Base-by-base conservation (phyloP, 1,140 invertebrate species). In the Neodiprion pinetum region DNA sequence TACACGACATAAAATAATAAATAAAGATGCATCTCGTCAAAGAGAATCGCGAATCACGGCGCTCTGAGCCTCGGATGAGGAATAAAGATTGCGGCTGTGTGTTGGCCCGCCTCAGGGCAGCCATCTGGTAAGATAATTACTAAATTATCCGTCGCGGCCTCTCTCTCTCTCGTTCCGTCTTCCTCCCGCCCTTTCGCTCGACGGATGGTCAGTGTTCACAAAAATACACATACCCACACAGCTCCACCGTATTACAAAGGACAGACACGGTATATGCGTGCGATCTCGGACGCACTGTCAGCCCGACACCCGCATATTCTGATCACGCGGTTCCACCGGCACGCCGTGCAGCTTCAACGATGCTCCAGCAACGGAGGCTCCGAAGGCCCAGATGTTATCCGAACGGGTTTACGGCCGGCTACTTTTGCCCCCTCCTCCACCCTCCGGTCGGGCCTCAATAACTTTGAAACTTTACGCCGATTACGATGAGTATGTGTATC, bases 171-270 rank as follows among this genome's bases (percentile, higher is more conserved):
- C 53, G 10, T 49, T 47, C 3, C 49, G 48, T 49, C 40, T 61
- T 48, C 66, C 71, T 61, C 17, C 48, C 53, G 70, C 21, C 70
- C 49, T 14, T 71, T 48, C 53, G 40, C 14, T 23, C 48, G 72
- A 67, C 53, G 72, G 66, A 73, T 67, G 74, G 77, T 77, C 75
- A 77, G 77, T 72, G 61, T 67, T 73, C 72, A 48, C 47, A 74
- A 77, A 79, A 23, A n/a, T 40, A 40, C 28, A 40, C 28, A 61
- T 48, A 66, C 61, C 40, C 53, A 47, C 21, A 71, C 48, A 71
- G 47, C 70, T 49, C 65, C 47, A 48, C 49, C 69, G 72, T 73
- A 68, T 49, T 48, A 67, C 66, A 73, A 73, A 73, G 12, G 68
- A 67, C 12, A 48, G 50, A 48, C 67, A 49, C 48, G 12, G 49